phyloP scores from a whole-genome alignment of 64 coral and sea anemone species.

The Orbicella faveolata region DNA sequence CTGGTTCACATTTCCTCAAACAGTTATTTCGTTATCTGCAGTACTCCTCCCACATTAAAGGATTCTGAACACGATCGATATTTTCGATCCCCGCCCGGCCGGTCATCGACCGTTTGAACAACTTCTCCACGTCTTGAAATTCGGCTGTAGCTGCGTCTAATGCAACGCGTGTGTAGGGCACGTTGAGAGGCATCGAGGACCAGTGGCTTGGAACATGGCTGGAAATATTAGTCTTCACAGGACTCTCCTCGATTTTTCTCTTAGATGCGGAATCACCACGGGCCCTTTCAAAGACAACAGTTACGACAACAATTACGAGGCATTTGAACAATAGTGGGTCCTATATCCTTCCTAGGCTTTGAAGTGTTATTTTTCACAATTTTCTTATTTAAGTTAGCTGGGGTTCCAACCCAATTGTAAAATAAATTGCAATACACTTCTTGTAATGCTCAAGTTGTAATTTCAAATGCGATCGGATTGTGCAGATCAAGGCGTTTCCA shows the following conservation, averaged over 20 bases:
- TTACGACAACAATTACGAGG: neutral
- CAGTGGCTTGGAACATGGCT: constrained; percentile 21
- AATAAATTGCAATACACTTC: too few relatives aligned
- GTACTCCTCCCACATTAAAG: constrained; percentile 69
- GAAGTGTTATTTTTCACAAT: too few relatives aligned
- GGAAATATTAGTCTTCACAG: neutral
- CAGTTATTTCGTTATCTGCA: constrained; percentile 33
- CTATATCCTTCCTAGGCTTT: too few relatives aligned
- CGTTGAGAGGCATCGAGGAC: constrained; percentile 29
- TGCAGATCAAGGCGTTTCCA: too few relatives aligned
- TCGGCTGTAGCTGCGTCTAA: constrained; percentile 35
- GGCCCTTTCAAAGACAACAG: neutral
- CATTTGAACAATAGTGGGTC: neutral
- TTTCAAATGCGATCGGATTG: too few relatives aligned
- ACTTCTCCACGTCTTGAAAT: constrained; percentile 51
- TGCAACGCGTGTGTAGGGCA: constrained; percentile 27
- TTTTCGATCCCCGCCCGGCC: constrained; percentile 4
- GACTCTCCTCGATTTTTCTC: neutral
- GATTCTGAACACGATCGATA: constrained; percentile 80
- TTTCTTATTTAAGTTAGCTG: too few relatives aligned
- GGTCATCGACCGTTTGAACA: constrained; percentile 45
- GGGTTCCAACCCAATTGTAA: too few relatives aligned
- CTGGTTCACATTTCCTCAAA: neutral
- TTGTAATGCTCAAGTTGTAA: too few relatives aligned
- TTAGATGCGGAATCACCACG: neutral